Evolutionary conservation across 2,888 invertebrate genomes (phyloP).

Genomic region (Aspidiotus rigidus): DNA sequence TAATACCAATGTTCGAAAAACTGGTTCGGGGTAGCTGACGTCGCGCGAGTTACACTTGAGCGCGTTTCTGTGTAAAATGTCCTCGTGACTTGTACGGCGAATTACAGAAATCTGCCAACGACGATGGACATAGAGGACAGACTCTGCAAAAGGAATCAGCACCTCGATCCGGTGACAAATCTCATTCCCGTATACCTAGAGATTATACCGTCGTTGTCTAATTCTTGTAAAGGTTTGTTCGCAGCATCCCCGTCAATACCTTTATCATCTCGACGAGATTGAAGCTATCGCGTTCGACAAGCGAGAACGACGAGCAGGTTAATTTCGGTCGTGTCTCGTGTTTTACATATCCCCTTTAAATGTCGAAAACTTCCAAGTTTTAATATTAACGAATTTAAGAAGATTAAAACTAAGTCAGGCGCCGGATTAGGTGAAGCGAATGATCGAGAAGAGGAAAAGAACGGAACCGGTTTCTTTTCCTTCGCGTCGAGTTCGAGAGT

Average conservation of each 20-base stretch:
- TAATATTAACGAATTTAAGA: not conserved
- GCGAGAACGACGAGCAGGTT: not conserved
- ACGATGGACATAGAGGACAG: not conserved
- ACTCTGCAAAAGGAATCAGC: not conserved
- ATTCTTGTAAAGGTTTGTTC: not conserved
- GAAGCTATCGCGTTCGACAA: not conserved
- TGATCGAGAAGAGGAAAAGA: not conserved
- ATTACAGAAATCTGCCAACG: not conserved
- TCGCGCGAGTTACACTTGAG: too few relatives aligned
- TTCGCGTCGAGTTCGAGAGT: too few relatives aligned
- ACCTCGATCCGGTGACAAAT: too few relatives aligned
- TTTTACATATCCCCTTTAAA: not conserved
- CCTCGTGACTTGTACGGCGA: too few relatives aligned
- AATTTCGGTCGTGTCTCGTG: not conserved
- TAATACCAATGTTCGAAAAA: too few relatives aligned
- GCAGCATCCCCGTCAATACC: not conserved
- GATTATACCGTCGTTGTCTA: not conserved
- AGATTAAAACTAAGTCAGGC: conserved; percentile 13
- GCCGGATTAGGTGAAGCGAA: conserved; percentile 1
- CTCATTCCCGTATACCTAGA: too few relatives aligned
- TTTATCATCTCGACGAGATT: not conserved
- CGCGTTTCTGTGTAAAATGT: too few relatives aligned
- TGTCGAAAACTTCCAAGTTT: not conserved
- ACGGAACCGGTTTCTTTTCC: not conserved
- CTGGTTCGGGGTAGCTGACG: too few relatives aligned